Percentiles rank a stretch among this genome's conserved stretches.
phyloP scores from a whole-genome alignment of 2,113 vertebrate species.

The Synchiropus splendidus region DNA sequence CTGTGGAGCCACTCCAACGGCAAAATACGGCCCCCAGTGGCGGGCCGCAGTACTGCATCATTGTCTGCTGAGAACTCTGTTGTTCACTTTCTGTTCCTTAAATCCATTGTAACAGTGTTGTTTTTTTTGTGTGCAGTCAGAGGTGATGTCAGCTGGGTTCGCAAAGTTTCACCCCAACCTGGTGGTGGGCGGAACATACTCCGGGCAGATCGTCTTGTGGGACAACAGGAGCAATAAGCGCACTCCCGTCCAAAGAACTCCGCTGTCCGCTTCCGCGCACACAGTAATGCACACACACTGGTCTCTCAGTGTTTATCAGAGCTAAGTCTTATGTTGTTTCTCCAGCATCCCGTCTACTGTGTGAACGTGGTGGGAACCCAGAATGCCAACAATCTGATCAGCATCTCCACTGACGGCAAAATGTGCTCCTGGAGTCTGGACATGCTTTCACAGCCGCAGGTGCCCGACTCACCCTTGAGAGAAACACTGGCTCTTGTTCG shows the following conservation, averaged over 20 bases:
- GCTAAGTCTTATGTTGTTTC: background rate
- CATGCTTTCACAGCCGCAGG: conserved; percentile 72
- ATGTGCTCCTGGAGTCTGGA: conserved; percentile 97
- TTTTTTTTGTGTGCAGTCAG: conserved; percentile 68
- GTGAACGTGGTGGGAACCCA: conserved; percentile 76
- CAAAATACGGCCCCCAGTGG: too few species aligned
- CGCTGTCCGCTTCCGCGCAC: conserved; percentile 91
- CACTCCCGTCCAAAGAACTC: conserved; percentile 94
- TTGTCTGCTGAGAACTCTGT: too few species aligned
- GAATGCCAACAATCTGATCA: conserved; percentile 94
- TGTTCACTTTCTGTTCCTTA: too few species aligned
- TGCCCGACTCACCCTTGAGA: background rate
- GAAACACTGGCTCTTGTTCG: background rate
- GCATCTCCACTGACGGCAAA: conserved; percentile 95
- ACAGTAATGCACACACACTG: conserved; percentile 68
- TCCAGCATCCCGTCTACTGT: conserved; percentile 56
- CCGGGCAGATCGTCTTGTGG: conserved; percentile 96
- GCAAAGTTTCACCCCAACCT: conserved; percentile 97
- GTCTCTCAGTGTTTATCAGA: too few species aligned
- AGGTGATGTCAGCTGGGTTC: conserved; percentile 96
- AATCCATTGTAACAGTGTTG: background rate
- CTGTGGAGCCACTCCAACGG: too few species aligned
- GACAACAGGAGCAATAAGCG: conserved; percentile 98
- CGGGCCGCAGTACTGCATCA: too few species aligned
- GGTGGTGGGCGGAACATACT: conserved; percentile 94